A percentile compares a stretch with the other conserved stretches of the same genome.
Evolutionary conservation across 2,113 vertebrate genomes (phyloP).

Genomic region (Sinocyclocheilus rhinocerous): DNA sequence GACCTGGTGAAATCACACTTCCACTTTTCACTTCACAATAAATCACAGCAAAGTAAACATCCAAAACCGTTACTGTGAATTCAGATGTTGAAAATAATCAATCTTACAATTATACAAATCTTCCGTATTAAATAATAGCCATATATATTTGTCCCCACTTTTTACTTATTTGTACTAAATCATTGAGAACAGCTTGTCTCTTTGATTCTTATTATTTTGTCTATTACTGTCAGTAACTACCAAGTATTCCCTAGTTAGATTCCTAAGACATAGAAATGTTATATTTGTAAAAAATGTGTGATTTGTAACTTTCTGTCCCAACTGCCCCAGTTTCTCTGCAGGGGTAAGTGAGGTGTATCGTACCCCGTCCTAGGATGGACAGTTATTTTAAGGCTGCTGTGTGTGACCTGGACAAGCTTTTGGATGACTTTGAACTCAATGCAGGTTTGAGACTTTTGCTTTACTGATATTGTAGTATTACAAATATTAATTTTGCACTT

Average conservation of each 20-base stretch:
- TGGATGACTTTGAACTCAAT: conserved; percentile 95
- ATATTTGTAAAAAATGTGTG: not conserved
- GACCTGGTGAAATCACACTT: not conserved
- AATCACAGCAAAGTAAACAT: not conserved
- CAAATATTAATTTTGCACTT: not conserved
- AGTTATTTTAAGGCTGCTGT: conserved; percentile 96
- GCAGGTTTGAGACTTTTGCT: conserved; percentile 79
- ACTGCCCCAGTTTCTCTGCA: conserved; percentile 35
- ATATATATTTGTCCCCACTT: not conserved
- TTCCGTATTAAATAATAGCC: not conserved
- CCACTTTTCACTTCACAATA: not conserved
- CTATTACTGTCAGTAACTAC: not conserved
- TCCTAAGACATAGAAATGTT: not conserved
- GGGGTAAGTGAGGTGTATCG: conserved; percentile 44
- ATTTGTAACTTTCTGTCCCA: conserved; percentile 6
- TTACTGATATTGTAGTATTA: not conserved
- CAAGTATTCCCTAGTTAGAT: not conserved
- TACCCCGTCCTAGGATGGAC: conserved; percentile 83
- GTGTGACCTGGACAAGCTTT: conserved; percentile 93
- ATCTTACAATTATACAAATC: not conserved
- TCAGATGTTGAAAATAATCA: not conserved
- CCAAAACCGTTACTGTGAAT: not conserved
- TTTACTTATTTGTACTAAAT: not conserved
- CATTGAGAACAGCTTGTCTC: not conserved
- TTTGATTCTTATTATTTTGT: not conserved